Percentiles rank a stretch among this genome's conserved stretches.
Evolutionary conservation across 2,113 vertebrate genomes (phyloP).

Genomic region (Mormoops blainvillei): DNA sequence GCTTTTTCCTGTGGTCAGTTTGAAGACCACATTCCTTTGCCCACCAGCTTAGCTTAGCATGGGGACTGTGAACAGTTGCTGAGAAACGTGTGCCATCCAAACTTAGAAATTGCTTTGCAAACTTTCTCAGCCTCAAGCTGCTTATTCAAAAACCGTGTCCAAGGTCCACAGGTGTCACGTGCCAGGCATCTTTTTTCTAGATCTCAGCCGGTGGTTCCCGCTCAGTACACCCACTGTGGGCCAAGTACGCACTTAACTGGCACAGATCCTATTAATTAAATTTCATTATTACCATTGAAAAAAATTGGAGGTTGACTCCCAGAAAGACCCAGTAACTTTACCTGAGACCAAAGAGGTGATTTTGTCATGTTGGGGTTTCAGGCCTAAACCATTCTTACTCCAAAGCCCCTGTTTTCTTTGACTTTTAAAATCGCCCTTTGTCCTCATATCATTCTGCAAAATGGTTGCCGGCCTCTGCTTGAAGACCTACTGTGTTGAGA

Average conservation of each 20-base stretch:
- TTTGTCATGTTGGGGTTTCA: neutral
- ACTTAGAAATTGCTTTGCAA: neutral
- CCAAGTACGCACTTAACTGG: neutral
- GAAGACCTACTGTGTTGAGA: neutral
- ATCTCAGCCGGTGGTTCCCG: neutral
- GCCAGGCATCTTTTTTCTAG: neutral
- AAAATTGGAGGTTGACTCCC: neutral
- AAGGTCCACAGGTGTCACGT: neutral
- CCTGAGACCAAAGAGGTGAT: neutral
- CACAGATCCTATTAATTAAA: neutral
- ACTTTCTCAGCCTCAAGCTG: neutral
- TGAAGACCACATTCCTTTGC: neutral
- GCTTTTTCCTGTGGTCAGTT: neutral
- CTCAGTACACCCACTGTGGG: neutral
- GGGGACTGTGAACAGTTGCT: neutral
- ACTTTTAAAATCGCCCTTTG: neutral
- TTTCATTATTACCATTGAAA: neutral
- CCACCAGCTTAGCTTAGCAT: neutral
- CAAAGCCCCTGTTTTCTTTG: neutral
- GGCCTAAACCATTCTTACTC: neutral
- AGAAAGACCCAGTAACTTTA: neutral
- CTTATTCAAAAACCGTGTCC: neutral
- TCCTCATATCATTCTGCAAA: neutral
- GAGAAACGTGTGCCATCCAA: neutral
- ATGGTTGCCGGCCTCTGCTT: neutral